Percentiles rank a stretch among this genome's conserved stretches.
phyloP scores from a whole-genome alignment of 2,113 vertebrate genomes.

The Stercorarius parasiticus region DNA sequence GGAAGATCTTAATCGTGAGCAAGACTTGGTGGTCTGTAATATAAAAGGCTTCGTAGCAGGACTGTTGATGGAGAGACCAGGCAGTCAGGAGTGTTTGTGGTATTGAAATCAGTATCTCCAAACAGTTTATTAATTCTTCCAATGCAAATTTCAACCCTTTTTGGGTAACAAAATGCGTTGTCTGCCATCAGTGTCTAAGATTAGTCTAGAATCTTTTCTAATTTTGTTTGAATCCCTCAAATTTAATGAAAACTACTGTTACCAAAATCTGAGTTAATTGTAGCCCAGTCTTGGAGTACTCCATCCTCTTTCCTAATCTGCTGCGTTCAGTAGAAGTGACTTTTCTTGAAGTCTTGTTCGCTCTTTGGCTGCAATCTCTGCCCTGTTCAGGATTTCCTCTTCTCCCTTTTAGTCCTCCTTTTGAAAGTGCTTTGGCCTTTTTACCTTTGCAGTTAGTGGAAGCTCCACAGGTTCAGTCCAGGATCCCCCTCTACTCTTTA shows the following conservation, averaged over 20 bases:
- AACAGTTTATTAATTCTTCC: background rate
- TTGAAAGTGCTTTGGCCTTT: background rate
- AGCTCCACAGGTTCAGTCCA: background rate
- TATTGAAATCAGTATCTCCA: background rate
- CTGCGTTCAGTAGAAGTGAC: rapidly evolving
- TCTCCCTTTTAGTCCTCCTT: background rate
- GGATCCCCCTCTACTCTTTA: background rate
- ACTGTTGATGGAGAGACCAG: background rate
- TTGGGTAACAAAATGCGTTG: background rate
- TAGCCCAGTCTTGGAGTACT: background rate
- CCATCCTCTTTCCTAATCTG: background rate
- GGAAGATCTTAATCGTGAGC: background rate
- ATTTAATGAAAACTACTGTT: background rate
- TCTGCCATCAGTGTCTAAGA: background rate
- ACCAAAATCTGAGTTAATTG: background rate
- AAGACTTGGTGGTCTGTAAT: background rate
- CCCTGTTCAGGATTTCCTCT: background rate
- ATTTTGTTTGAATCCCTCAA: background rate
- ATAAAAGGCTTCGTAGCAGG: background rate
- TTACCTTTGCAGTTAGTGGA: background rate
- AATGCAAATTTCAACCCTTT: background rate
- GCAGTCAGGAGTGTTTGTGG: background rate
- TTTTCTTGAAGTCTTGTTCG: background rate
- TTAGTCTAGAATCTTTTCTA: background rate
- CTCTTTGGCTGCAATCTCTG: background rate